Conservation (phyloP, 2,113 vertebrate species). For the Mus musculus region GRCm39 chr2:163715001-163715500, state of each 20-base stretch:
- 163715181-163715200: not conserved
- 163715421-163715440: constrained; percentile 48
- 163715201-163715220: not conserved
- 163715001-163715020: accelerated
- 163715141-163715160: not conserved
- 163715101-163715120: not conserved
- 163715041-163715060: not conserved
- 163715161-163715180: not conserved
- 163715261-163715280: constrained; percentile 60
- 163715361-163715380: constrained; percentile 9
- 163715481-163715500: not conserved
- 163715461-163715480: not conserved
- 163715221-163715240: not conserved
- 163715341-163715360: constrained; percentile 39
- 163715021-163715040: not conserved
- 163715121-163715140: not conserved
- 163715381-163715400: constrained; percentile 13
- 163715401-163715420: constrained; percentile 52
- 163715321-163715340: constrained; percentile 21
- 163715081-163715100: not conserved
- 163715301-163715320: constrained; percentile 43
- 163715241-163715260: not conserved
- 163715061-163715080: not conserved
- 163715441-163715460: not conserved
- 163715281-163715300: constrained; percentile 20